Evolutionary conservation across 2,797 vertebrate species (phyloP).

Genomic region (Siniperca scherzeri): DNA sequence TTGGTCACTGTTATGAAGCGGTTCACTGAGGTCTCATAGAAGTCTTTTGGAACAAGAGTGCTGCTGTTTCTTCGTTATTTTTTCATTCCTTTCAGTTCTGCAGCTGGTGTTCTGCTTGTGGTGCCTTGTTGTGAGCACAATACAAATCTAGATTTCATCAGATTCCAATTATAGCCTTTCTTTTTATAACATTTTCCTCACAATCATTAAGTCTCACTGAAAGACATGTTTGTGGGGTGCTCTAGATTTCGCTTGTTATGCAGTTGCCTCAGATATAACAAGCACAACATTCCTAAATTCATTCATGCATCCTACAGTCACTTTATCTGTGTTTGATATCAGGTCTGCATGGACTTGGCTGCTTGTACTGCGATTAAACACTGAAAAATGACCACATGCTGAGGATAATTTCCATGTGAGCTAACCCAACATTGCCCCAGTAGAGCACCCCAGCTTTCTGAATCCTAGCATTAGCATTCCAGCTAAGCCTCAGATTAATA

Average conservation of each 20-base stretch:
- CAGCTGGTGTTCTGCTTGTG: background rate
- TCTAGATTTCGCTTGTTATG: background rate
- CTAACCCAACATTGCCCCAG: constrained; percentile 14
- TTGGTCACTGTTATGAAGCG: no score
- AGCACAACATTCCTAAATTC: no score
- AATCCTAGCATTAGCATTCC: constrained; percentile 31
- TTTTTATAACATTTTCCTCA: background rate
- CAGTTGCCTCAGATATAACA: background rate
- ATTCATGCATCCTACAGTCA: background rate
- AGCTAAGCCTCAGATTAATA: constrained; percentile 57
- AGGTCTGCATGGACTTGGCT: background rate
- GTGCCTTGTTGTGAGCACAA: background rate
- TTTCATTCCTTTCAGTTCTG: background rate
- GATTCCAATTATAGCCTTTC: constrained; percentile 19
- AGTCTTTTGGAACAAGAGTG: background rate
- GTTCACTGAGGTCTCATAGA: background rate
- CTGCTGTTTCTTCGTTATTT: constrained; percentile 1
- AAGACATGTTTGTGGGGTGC: background rate
- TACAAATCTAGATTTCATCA: constrained; percentile 21
- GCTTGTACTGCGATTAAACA: constrained; percentile 1
- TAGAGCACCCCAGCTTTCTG: constrained; percentile 5
- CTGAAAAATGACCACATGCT: constrained; percentile 12
- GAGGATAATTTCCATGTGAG: constrained; percentile 32
- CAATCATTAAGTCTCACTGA: background rate
- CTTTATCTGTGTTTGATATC: constrained; percentile 11